A percentile compares a stretch with the other conserved stretches of the same genome.
phyloP scores from a whole-genome alignment of 2,113 vertebrate species.

The Gila orcuttii region DNA sequence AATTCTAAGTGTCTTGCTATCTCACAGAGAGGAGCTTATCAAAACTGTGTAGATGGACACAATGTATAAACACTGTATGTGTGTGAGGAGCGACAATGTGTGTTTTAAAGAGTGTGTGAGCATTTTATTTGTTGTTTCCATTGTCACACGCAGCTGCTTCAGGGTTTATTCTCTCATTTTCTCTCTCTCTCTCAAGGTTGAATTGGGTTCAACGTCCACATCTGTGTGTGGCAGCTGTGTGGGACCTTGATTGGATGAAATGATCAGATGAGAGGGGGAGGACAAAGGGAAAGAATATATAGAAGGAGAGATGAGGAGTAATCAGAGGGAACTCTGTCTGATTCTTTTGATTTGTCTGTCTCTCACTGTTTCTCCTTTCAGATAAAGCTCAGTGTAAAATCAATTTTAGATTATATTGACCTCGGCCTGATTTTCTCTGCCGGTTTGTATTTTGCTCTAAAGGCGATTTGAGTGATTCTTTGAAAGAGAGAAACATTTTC shows the following conservation, averaged over 20 bases:
- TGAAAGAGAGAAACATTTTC: neutral
- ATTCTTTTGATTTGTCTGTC: conserved; percentile 64
- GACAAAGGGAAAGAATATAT: conserved; percentile 10
- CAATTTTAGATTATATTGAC: conserved; percentile 38
- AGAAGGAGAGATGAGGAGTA: conserved; percentile 34
- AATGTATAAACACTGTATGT: conserved; percentile 51
- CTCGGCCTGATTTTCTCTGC: conserved; percentile 21
- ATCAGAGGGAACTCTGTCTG: conserved; percentile 51
- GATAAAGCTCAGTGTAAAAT: conserved; percentile 25
- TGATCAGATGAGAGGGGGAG: conserved; percentile 38
- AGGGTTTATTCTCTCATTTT: conserved; percentile 64
- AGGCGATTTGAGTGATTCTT: conserved; percentile 22
- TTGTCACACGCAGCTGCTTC: conserved; percentile 78
- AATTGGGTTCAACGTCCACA: conserved; percentile 77
- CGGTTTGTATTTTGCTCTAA: conserved; percentile 1
- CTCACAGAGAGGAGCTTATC: conserved; percentile 35
- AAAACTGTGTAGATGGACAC: conserved; percentile 32
- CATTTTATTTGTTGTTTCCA: conserved; percentile 12
- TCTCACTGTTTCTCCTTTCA: conserved; percentile 33
- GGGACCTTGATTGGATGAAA: conserved; percentile 63
- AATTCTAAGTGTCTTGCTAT: conserved; percentile 27
- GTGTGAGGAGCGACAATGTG: conserved; percentile 14
- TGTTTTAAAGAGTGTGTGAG: conserved; percentile 16
- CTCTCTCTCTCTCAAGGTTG: conserved; percentile 58
- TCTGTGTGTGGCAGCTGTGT: conserved; percentile 80